Evolutionary conservation across 1,140 invertebrate genomes (phyloP), one percentile per base, ranked within the genome.

Genomic region (Drosophila pseudoobscura): DNA sequence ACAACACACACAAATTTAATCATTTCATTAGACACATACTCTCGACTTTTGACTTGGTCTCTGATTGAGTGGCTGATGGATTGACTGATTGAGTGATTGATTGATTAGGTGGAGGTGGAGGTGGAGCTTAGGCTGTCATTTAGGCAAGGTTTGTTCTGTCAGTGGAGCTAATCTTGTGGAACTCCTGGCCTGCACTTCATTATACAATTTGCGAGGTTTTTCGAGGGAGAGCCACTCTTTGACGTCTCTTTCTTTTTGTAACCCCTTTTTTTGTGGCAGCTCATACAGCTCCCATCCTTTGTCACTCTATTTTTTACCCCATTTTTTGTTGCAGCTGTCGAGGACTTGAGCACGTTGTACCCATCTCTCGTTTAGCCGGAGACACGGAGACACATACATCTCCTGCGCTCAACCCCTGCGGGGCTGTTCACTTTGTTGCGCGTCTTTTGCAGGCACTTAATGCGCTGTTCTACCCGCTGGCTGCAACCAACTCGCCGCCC

Each of bases 401-500:
- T 35, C 49, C 20, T 20, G 1, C 13, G 51, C 20, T 20, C 55
- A 26, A 31, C 54, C 29, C 17, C 35, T 13, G 11, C 20, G 59
- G 56, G 53, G 68, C 63, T 75, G 72, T 51, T 83, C 80, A 84
- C 62, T 80, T 84, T 72, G 72, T 65, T 50, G 72, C 76, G 59
- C 75, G 82, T 87, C 82, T 87, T 87, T 87, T 87, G 78, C 82
- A 87, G 82, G 78, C 82, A 87, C 82, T 87, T 82, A 87, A 87
- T 87, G 83, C 74, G 80, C 49, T 58, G 66, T 51, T 51, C 20
- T 57, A 46, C 52, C 62, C 31, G 20, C 31, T 29, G 45, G 35
- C n/a, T n/a, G 2, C 31, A 39, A 4, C 39, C 45, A 17, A 9
- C 22, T 22, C 2, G 22, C 8, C n/a, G 22, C 3, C 22, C 45